These are phyloP conservation scores for Tachuris rubrigastra DNA, from an alignment of 2,113 vertebrate species.

Conservation along the genomic window DNA sequence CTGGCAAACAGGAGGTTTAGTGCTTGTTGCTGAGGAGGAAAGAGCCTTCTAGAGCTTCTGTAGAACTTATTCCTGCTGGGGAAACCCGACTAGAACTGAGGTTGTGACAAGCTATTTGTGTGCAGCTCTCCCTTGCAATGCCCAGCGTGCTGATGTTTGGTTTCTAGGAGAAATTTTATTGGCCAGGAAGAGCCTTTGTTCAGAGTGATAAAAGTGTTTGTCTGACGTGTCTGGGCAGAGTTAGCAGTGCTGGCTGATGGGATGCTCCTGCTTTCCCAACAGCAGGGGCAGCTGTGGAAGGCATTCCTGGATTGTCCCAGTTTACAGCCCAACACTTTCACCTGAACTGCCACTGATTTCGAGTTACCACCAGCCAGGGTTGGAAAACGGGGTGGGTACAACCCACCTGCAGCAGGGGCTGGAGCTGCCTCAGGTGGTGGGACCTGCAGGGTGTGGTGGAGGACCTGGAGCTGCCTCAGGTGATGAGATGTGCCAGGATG, in stretches of 20 bases:
- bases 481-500: neutral
- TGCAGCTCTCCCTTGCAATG: neutral
- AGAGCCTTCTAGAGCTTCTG: neutral
- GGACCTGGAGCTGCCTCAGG: neutral
- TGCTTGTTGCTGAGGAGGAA: neutral
- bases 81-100: neutral
- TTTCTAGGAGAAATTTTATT: neutral
- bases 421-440: neutral
- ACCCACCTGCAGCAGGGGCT: neutral
- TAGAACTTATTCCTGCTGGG: neutral
- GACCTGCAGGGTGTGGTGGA: neutral
- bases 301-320: neutral
- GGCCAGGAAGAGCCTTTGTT: neutral
- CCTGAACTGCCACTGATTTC: neutral
- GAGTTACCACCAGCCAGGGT: neutral
- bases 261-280: neutral
- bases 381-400: neutral
- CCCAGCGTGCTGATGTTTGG: neutral
- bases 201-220: neutral
- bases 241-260: neutral
- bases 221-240: neutral
- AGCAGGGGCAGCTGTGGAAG: neutral
- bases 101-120: neutral
- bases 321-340: neutral
- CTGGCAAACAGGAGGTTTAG: neutral